Conservation (phyloP, 1,140 invertebrate genomes). For the Pollicipes pollicipes region DNA sequence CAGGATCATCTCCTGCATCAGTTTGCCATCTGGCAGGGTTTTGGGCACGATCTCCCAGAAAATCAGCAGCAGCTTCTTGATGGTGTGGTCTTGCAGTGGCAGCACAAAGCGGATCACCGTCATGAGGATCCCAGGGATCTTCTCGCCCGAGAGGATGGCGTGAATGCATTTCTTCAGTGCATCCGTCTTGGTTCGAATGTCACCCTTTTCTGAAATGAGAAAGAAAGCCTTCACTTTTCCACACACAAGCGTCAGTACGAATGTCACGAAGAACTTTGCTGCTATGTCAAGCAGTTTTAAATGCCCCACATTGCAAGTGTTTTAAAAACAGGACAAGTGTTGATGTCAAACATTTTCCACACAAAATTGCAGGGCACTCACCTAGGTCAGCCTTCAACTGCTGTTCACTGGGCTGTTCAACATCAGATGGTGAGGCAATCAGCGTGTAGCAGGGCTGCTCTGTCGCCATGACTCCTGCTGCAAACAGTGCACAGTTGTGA, state of each 20-base stretch:
- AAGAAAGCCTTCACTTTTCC: no score
- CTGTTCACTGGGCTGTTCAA: neutral
- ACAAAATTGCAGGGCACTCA: no score
- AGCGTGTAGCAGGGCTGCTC: constrained; percentile 3
- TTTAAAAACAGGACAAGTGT: no score
- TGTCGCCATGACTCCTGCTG: neutral
- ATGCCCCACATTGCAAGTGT: no score
- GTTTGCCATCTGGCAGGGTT: constrained; percentile 83
- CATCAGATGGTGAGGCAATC: neutral
- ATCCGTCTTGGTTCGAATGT: constrained; percentile 74
- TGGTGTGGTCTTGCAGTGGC: constrained; percentile 80
- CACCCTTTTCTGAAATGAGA: constrained; percentile 53
- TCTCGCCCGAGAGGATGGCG: constrained; percentile 87
- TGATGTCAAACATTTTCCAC: no score
- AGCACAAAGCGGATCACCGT: constrained; percentile 95
- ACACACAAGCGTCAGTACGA: neutral
- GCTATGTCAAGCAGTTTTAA: no score
- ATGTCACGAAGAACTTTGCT: no score
- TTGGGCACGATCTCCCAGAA: constrained; percentile 99
- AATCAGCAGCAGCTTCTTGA: constrained; percentile 91
- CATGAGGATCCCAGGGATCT: constrained; percentile 84
- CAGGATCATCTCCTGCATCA: constrained; percentile 95
- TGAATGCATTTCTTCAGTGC: constrained; percentile 93
- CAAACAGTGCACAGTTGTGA: no score
- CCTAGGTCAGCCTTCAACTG: neutral